Conservation (phyloP, 2,888 invertebrate genomes). For the Drosophila leonis region DNA sequence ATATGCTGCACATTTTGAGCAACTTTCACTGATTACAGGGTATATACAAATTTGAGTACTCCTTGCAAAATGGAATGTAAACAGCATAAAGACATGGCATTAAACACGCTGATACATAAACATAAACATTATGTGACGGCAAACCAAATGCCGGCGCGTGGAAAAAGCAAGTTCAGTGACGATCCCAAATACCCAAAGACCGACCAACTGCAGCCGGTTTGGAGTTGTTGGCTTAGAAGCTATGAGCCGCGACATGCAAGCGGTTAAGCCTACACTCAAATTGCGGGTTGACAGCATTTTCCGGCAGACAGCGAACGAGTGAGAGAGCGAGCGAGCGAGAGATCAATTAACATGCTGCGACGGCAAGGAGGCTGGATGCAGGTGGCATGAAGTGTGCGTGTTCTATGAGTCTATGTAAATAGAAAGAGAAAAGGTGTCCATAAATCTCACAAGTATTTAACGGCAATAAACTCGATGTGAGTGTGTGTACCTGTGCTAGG, state of each 20-base stretch:
- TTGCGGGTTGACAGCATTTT: constrained; percentile 86
- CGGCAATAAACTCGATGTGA: constrained; percentile 44
- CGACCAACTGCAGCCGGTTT: constrained; percentile 78
- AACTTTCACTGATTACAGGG: constrained; percentile 3
- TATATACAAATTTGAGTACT: background rate
- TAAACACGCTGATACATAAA: constrained; percentile 12
- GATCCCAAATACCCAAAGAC: constrained; percentile 85
- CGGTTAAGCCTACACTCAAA: constrained; percentile 88
- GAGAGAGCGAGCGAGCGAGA: constrained; percentile 39
- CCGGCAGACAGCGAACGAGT: constrained; percentile 85
- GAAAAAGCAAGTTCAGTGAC: constrained; percentile 87
- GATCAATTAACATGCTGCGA: constrained; percentile 73
- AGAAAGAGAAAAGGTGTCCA: constrained; percentile 60
- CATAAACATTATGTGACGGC: constrained; percentile 42
- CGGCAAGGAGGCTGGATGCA: constrained; percentile 31
- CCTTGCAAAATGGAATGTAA: constrained; percentile 16
- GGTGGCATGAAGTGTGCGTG: constrained; percentile 24
- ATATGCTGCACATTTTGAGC: background rate
- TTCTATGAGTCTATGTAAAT: constrained; percentile 72
- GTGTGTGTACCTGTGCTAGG: constrained; percentile 41
- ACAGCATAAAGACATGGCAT: constrained; percentile 23
- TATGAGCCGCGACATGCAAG: background rate
- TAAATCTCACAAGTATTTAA: constrained; percentile 67
- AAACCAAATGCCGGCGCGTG: constrained; percentile 87
- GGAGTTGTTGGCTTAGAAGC: constrained; percentile 14